phyloP scores from a whole-genome alignment of 2,113 vertebrate species.

The Galemys pyrenaicus region DNA sequence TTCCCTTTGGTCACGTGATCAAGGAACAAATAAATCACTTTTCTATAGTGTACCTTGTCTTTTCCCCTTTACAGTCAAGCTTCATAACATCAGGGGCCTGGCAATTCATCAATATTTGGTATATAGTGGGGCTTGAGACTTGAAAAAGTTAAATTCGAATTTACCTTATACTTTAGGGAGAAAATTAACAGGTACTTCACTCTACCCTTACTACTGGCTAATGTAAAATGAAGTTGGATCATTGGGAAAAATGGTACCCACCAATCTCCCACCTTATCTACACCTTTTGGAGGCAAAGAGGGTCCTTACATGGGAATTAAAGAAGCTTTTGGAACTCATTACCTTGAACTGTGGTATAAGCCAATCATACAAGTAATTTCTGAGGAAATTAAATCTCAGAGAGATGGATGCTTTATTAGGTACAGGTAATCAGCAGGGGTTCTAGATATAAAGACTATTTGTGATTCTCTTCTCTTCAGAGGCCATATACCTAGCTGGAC shows the following conservation, averaged over 20 bases:
- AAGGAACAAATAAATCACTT: background rate
- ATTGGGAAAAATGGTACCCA: background rate
- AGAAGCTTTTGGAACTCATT: background rate
- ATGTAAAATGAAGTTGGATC: slow-evolving; percentile 6
- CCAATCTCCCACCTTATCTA: background rate
- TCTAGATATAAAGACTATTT: background rate
- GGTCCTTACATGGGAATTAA: background rate
- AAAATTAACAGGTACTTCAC: background rate
- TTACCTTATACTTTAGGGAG: background rate
- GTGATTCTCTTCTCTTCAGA: slow-evolving; percentile 1
- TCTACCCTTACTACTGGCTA: background rate
- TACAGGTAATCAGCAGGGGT: background rate
- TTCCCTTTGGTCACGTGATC: background rate
- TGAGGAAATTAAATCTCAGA: background rate
- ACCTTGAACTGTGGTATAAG: background rate
- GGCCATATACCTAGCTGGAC: background rate
- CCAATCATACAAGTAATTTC: background rate
- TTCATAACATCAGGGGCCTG: background rate
- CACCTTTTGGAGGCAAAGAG: background rate
- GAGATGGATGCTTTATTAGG: background rate
- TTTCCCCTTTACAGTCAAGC: background rate
- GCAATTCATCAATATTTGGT: background rate
- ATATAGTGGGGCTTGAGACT: background rate
- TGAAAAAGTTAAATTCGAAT: slow-evolving; percentile 31
- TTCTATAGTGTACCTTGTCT: background rate